Base-by-base conservation (phyloP, 2,888 invertebrate species). In the Hypomecis atomaria region DNA sequence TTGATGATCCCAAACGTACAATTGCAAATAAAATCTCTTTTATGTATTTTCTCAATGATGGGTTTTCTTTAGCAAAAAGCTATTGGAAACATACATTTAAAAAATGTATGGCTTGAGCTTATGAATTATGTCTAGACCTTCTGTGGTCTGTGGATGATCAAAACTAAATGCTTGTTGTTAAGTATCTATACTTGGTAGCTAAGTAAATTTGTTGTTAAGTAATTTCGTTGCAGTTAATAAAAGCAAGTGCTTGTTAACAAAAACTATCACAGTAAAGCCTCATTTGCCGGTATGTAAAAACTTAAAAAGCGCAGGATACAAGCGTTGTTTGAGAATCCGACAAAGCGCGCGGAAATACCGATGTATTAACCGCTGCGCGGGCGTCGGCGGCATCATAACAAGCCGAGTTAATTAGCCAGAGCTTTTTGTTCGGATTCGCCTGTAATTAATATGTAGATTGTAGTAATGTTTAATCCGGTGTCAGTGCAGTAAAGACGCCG, bases 381-480 rank as follows among this genome's bases (percentile, higher is more conserved):
- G 65, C 64, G 65, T 58, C 54, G 59, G 64, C 61, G 62, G 59
- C 60, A n/a, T 43, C 37, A 53, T 48, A 57, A 55, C 59, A 71
- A 71, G 64, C 56, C 66, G 68, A 49, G 65, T 66, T 73, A 62
- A 72, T 72, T 67, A 73, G 69, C 66, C 64, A 70, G 71, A 70
- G 70, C 67, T 67, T 69, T 66, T 68, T 72, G 70, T 66, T 66
- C 61, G 59, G 52, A 58, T 65, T 60, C 64, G 53, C 57, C 62
- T 50, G 66, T 71, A 72, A 74, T 76, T 75, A 72, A 69, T 70
- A 78, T 78, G 78, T 74, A 81, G 70, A 79, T 80, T 67, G 73
- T 66, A 67, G 71, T 67, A 71, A 70, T 73, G 67, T 65, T 65
- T 73, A 73, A 71, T 73, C 75, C 75, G 65, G 53, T 58, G 74